Evolutionary conservation across 2,888 invertebrate genomes (phyloP).

Genomic region (Bellardia pandia): DNA sequence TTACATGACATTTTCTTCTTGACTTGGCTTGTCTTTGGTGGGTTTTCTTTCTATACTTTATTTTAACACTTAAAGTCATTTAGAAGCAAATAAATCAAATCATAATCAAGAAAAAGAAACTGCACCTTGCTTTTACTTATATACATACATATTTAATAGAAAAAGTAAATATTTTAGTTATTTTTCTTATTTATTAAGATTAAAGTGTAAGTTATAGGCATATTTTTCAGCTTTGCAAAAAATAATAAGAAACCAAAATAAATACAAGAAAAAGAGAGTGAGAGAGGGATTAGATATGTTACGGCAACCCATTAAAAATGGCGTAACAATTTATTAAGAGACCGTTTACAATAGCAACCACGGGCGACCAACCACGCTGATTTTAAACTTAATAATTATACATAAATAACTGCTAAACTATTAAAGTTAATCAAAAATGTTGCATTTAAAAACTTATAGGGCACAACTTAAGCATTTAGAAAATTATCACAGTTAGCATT

Average conservation of each 20-base stretch:
- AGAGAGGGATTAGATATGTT: too few relatives aligned
- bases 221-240: background rate
- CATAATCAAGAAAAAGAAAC: slow-evolving; percentile 26
- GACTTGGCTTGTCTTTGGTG: background rate
- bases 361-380: background rate
- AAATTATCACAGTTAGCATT: too few relatives aligned
- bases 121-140: background rate
- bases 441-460: too few relatives aligned
- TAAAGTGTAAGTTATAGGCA: background rate
- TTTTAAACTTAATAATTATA: too few relatives aligned
- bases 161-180: slow-evolving; percentile 34
- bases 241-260: background rate
- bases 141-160: slow-evolving; percentile 21
- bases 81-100: slow-evolving; percentile 67
- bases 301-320: too few relatives aligned
- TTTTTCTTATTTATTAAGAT: background rate
- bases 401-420: too few relatives aligned
- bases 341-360: too few relatives aligned
- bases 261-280: too few relatives aligned
- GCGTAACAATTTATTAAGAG: too few relatives aligned
- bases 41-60: slow-evolving; percentile 3
- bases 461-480: too few relatives aligned
- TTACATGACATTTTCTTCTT: slow-evolving; percentile 18
- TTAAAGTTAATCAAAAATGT: too few relatives aligned
- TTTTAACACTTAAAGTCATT: slow-evolving; percentile 54